Evolutionary conservation across 2,113 vertebrate species (phyloP).

Genomic region (Aleadryas rufinucha): DNA sequence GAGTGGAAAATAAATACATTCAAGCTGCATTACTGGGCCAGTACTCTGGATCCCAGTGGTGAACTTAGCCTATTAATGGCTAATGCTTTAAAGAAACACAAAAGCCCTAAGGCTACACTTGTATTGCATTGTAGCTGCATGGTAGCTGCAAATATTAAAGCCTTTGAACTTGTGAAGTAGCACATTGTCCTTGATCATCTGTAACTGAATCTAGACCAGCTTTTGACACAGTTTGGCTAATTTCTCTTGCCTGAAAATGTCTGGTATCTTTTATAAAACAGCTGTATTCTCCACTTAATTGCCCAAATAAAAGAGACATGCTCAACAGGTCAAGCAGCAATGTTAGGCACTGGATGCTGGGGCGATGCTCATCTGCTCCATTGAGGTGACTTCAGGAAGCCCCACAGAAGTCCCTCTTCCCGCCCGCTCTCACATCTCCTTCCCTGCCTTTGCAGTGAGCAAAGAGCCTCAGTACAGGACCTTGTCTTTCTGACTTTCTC

Average conservation of each 20-base stretch:
- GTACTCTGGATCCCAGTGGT: constrained; percentile 39
- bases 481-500: background rate
- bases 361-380: background rate
- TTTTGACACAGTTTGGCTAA: background rate
- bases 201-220: background rate
- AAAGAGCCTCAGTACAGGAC: background rate
- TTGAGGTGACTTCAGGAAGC: background rate
- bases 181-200: constrained; percentile 43
- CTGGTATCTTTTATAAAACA: background rate
- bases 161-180: constrained; percentile 41
- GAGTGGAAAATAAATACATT: constrained; percentile 52
- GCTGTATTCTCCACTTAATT: background rate
- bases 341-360: background rate
- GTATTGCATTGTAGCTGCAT: constrained; percentile 29
- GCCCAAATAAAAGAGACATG: background rate
- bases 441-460: background rate
- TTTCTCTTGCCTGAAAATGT: background rate
- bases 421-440: background rate
- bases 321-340: background rate
- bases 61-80: constrained; percentile 55
- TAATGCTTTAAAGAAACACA: constrained; percentile 66
- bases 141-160: constrained; percentile 30
- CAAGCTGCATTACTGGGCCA: constrained; percentile 25
- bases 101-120: constrained; percentile 48
- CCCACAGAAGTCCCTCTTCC: background rate